Percentiles rank a stretch among this genome's conserved stretches.
Evolutionary conservation across 2,797 vertebrate species (phyloP).

Genomic region (Sebastiscus albofasciatus): DNA sequence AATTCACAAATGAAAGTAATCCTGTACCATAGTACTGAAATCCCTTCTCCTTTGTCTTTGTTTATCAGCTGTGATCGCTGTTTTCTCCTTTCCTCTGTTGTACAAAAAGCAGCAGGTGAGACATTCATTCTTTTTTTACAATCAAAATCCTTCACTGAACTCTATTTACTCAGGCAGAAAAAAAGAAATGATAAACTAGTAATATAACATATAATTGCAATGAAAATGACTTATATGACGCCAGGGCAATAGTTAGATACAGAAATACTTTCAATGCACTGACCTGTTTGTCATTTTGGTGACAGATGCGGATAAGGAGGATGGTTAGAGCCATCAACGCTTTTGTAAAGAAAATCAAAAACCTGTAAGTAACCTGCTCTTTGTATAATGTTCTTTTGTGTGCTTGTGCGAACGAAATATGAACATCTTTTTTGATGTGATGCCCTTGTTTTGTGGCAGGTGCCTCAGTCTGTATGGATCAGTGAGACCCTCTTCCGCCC

Average conservation of each 20-base stretch:
- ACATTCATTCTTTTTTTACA: background rate
- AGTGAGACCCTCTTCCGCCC: constrained; percentile 58
- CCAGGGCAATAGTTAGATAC: constrained; percentile 28
- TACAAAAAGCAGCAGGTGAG: constrained; percentile 92
- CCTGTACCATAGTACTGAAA: background rate
- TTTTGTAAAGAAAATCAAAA: constrained; percentile 84
- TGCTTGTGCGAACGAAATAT: background rate
- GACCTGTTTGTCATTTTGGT: constrained; percentile 12
- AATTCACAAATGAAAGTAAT: background rate
- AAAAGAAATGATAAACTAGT: background rate
- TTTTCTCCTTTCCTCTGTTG: constrained; percentile 91
- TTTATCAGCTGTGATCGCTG: constrained; percentile 85
- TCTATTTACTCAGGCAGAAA: background rate
- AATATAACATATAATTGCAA: background rate
- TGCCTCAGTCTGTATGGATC: constrained; percentile 57
- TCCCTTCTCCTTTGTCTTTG: constrained; percentile 10
- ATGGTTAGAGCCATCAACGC: constrained; percentile 80
- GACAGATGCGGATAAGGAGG: constrained; percentile 88
- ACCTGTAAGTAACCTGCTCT: constrained; percentile 82
- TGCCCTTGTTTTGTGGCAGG: constrained; percentile 55
- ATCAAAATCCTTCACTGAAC: background rate
- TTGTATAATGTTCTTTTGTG: background rate
- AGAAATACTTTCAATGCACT: background rate
- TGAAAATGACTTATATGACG: background rate
- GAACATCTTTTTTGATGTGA: background rate